These are phyloP conservation scores for Todiramphus chloris DNA, from an alignment of 2,113 vertebrate genomes.

Conservation along the genomic window DNA sequence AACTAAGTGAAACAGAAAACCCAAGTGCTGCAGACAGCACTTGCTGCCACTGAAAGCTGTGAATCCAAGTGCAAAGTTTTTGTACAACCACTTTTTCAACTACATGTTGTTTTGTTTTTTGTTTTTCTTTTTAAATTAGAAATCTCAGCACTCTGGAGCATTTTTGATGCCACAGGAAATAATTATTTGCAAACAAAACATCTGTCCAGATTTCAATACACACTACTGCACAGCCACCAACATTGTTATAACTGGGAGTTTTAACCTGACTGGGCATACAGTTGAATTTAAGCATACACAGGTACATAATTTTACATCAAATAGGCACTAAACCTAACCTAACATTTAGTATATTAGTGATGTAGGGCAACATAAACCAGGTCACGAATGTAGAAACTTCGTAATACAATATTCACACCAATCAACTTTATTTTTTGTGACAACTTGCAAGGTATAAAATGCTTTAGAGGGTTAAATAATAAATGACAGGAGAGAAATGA, in stretches of 20 bases:
- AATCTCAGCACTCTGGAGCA: not conserved
- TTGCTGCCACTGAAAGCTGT: not conserved
- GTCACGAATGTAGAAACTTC: not conserved
- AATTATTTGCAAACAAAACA: not conserved
- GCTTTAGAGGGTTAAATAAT: conserved; percentile 57
- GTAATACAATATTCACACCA: conserved; percentile 23
- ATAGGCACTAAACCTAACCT: not conserved
- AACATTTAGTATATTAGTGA: not conserved
- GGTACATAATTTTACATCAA: not conserved
- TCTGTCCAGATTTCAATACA: not conserved
- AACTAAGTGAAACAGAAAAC: not conserved
- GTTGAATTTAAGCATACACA: not conserved
- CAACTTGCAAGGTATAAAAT: not conserved
- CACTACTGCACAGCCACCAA: not conserved
- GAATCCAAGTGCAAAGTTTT: not conserved
- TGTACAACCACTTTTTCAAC: not conserved
- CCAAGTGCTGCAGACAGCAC: not conserved
- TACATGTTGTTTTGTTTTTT: not conserved
- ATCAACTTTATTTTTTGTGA: conserved; percentile 8
- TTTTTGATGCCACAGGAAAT: not conserved
- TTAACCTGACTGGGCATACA: not conserved
- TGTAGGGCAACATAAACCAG: not conserved
- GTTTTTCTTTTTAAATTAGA: not conserved
- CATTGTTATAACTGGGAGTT: not conserved
- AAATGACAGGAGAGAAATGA: conserved; percentile 25